Conservation (phyloP, 2,797 vertebrate genomes). For the Pogonophryne albipinna region DNA sequence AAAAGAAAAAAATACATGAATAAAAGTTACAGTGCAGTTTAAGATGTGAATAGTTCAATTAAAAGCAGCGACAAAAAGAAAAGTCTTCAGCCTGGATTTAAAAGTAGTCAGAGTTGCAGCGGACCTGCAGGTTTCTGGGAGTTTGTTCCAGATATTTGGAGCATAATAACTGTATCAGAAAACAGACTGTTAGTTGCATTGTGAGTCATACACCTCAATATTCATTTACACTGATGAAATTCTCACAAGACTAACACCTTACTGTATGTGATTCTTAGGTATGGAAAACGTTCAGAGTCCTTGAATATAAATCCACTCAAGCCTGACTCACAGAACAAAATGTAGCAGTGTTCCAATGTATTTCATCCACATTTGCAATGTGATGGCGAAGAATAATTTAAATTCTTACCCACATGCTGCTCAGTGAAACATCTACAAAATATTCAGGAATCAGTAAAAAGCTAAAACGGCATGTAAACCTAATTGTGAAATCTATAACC, state of each 20-base stretch:
- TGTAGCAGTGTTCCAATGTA: not conserved
- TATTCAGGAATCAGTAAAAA: no score
- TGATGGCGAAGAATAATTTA: not conserved
- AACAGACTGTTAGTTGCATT: not conserved
- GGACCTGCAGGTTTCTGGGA: no score
- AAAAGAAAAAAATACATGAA: no score
- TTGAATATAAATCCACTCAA: conserved; percentile 4
- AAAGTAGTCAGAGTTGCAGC: no score
- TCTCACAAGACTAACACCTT: not conserved
- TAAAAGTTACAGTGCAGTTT: no score
- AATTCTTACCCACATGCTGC: not conserved
- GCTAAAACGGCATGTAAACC: not conserved
- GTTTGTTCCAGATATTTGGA: no score
- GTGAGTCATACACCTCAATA: not conserved
- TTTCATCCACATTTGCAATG: not conserved
- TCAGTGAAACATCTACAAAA: no score
- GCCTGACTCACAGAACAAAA: not conserved
- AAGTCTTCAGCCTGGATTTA: no score
- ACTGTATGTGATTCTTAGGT: not conserved
- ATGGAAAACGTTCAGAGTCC: not conserved
- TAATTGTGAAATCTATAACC: not conserved
- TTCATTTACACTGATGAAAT: not conserved
- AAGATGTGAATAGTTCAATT: no score
- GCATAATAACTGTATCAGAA: not conserved
- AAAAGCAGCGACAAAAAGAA: no score